These are phyloP conservation scores for Corydoras maculifer DNA, from an alignment of 2,113 vertebrate species.

Conservation along the genomic window DNA sequence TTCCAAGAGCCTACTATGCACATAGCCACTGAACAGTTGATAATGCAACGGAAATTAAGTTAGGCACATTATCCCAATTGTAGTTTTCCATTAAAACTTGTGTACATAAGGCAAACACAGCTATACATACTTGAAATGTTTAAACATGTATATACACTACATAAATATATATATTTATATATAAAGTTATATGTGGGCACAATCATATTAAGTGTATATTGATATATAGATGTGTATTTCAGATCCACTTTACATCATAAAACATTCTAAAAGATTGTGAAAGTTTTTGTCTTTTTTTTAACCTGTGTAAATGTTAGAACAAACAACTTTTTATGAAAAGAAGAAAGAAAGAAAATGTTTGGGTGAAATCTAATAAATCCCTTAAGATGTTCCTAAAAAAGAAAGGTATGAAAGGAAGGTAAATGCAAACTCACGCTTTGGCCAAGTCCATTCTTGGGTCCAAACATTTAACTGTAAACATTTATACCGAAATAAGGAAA, in stretches of 20 bases:
- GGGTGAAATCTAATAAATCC: no score
- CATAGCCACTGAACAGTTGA: conserved; percentile 7
- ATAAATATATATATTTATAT: conserved; percentile 48
- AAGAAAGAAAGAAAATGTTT: no score
- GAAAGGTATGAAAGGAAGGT: no score
- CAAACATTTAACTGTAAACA: no score
- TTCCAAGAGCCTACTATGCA: conserved; percentile 25
- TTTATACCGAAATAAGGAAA: no score
- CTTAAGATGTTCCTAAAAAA: no score
- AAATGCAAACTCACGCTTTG: no score
- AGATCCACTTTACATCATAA: conserved; percentile 46
- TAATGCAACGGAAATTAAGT: conserved; percentile 30
- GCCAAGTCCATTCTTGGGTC: no score
- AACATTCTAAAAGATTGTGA: conserved; percentile 36
- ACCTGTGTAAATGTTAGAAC: no score
- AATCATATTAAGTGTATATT: conserved; percentile 32
- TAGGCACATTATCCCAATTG: conserved; percentile 23
- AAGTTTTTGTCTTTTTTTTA: conserved; percentile 9
- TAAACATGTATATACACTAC: conserved; percentile 45
- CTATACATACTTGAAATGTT: conserved; percentile 50
- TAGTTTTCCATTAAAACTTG: conserved; percentile 32
- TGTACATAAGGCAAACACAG: conserved; percentile 38
- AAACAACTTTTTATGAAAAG: no score
- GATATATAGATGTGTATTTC: conserved; percentile 44
- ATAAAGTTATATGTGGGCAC: conserved; percentile 41